Base-by-base conservation (phyloP, 2,888 invertebrate species). In the Cephalotes varians region DNA sequence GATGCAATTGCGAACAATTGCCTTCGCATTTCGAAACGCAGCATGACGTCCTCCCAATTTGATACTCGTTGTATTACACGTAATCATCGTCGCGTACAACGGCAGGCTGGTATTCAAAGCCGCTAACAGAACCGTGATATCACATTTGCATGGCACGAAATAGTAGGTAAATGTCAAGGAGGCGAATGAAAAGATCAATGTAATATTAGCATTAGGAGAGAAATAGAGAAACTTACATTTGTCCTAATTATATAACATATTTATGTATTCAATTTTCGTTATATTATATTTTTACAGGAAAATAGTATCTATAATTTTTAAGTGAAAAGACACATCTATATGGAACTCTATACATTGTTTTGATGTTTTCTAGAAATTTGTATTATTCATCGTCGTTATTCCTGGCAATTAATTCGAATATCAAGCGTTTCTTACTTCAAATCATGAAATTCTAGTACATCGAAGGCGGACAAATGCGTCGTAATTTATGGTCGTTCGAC, bases 31-130 rank as follows among this genome's bases (percentile, higher is more conserved):
- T 60, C 73, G 69, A 44, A 69, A 31, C 31, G 31, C 69, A 31
- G 69, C 69, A 40, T 77, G 69, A 77, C 77, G 77, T 69, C 54
- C 77, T 69, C 69, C 54, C 77, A 77, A 77, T 77, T 77, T 77
- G 54, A 77, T 77, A 77, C 77, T 69, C 77, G 77, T 77, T 77
- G 77, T 77, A 77, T 77, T 77, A 77, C 77, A 77, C 54, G 77
- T 77, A 54, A 77, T 77, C 65, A 76, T 76, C 65, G 9, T 60
- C 77, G 77, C 54, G 69, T 69, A 69, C 54, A 69, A 69, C 54
- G 69, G 31, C 31, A 28, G 21, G 28, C 54, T 69, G 18, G 77
- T 51, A 77, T 77, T 77, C 77, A 77, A 77, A 77, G 54, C 40
- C 40, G 31, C 69, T 31, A 77, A 77, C 77, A 69, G 77, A 69